Evolutionary conservation across 2,797 vertebrate genomes (phyloP).

Genomic region (Staurois parvus): DNA sequence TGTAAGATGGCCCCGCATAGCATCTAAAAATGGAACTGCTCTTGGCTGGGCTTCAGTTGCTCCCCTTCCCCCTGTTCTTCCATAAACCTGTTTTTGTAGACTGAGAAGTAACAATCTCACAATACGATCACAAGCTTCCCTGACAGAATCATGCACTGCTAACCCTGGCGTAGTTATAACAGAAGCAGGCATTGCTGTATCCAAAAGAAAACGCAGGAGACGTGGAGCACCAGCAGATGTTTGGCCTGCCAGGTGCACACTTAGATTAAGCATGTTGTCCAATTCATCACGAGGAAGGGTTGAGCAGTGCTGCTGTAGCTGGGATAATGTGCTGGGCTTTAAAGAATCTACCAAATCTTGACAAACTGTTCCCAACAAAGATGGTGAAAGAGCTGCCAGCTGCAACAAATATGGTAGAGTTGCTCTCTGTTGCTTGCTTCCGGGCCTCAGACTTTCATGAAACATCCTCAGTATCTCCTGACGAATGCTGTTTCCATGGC

Average conservation of each 20-base stretch:
- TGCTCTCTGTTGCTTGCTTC: conserved; percentile 81
- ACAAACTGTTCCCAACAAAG: conserved; percentile 86
- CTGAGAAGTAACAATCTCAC: conserved; percentile 90
- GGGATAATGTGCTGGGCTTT: conserved; percentile 82
- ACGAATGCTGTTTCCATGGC: conserved; percentile 91
- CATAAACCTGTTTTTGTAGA: conserved; percentile 91
- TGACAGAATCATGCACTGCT: conserved; percentile 86
- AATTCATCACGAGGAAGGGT: conserved; percentile 86
- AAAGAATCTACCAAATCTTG: conserved; percentile 89
- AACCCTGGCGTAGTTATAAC: conserved; percentile 88
- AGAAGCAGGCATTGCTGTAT: conserved; percentile 89
- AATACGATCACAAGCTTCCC: conserved; percentile 91
- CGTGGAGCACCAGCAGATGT: conserved; percentile 86
- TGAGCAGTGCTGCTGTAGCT: conserved; percentile 87
- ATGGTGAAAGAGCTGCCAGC: conserved; percentile 88
- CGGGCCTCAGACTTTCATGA: conserved; percentile 85
- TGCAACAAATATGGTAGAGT: conserved; percentile 92
- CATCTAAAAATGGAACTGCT: conserved; percentile 88
- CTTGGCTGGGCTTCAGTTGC: conserved; percentile 72
- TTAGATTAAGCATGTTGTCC: conserved; percentile 87
- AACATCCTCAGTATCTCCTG: conserved; percentile 93
- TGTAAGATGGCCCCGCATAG: conserved; percentile 82
- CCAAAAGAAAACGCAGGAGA: conserved; percentile 87
- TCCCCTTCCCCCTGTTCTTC: conserved; percentile 72
- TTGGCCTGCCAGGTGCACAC: conserved; percentile 92